These are phyloP conservation scores for Excalfactoria chinensis DNA, from an alignment of 2,113 vertebrate species.

Conservation along the genomic window DNA sequence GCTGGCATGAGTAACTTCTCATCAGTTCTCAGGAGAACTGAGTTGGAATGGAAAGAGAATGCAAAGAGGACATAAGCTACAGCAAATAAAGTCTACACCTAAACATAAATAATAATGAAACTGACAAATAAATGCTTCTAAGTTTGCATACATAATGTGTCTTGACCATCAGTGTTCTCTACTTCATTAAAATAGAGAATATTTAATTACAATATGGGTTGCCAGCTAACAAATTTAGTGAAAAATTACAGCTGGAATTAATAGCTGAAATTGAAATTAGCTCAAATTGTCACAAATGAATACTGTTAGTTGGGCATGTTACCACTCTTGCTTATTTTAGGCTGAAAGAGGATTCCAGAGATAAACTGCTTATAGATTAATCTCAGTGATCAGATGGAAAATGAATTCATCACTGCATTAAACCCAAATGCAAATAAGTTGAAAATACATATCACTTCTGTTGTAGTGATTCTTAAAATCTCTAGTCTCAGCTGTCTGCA, in stretches of 20 bases:
- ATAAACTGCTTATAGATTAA: constrained; percentile 1
- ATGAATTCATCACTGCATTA: background rate
- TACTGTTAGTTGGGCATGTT: constrained; percentile 9
- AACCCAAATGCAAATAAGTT: background rate
- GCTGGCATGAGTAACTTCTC: constrained; percentile 2
- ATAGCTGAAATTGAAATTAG: constrained; percentile 10
- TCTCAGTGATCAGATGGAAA: background rate
- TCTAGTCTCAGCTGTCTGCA: background rate
- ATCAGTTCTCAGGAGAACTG: constrained; percentile 19
- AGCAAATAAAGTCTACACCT: constrained; percentile 71
- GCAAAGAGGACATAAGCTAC: constrained; percentile 11
- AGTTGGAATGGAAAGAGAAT: background rate
- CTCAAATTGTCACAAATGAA: constrained; percentile 27
- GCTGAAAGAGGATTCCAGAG: constrained; percentile 6
- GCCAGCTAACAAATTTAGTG: constrained; percentile 66
- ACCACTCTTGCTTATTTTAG: background rate
- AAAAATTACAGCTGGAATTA: constrained; percentile 44
- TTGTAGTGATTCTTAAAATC: background rate
- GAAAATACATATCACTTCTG: background rate
- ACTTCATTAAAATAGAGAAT: constrained; percentile 60
- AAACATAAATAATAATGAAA: constrained; percentile 42
- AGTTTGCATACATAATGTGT: background rate
- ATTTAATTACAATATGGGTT: constrained; percentile 61
- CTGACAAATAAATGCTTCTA: constrained; percentile 54
- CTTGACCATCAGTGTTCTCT: constrained; percentile 37